These are phyloP conservation scores for Thera britannica DNA, from an alignment of 2,888 invertebrate genomes.

Conservation along the genomic window DNA sequence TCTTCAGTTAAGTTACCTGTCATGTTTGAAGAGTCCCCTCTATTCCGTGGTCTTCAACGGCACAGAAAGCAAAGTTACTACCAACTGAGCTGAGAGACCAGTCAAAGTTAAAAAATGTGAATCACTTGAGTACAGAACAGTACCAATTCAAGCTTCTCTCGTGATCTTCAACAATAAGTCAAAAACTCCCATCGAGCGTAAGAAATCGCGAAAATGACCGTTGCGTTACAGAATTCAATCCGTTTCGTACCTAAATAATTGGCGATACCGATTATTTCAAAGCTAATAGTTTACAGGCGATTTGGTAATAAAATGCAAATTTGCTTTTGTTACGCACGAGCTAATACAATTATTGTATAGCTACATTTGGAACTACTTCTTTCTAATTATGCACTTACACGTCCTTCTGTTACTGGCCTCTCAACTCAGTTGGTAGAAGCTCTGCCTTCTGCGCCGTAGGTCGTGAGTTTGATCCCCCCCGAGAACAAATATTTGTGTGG, in stretches of 20 bases:
- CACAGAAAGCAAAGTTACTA: too few relatives aligned
- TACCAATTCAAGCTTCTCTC: constrained; percentile 42
- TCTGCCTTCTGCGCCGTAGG: too few relatives aligned
- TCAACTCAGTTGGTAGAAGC: too few relatives aligned
- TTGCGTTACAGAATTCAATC: constrained; percentile 64
- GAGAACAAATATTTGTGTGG: too few relatives aligned
- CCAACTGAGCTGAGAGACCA: too few relatives aligned
- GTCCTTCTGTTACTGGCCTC: too few relatives aligned
- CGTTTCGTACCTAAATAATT: constrained; percentile 60
- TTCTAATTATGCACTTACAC: too few relatives aligned
- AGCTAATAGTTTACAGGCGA: constrained; percentile 67
- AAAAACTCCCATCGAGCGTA: constrained; percentile 66
- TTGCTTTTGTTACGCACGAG: constrained; percentile 51
- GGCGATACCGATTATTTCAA: constrained; percentile 73
- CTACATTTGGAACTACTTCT: too few relatives aligned
- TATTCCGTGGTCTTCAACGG: too few relatives aligned
- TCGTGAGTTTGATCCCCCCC: too few relatives aligned
- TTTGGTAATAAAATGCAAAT: constrained; percentile 59
- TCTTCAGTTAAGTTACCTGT: too few relatives aligned
- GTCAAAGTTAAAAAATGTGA: background rate
- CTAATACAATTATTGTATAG: background rate
- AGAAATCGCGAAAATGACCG: constrained; percentile 70
- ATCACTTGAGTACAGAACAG: constrained; percentile 12
- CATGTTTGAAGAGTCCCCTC: too few relatives aligned
- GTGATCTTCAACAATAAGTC: constrained; percentile 76